Conservation (phyloP, 2,113 vertebrate genomes). For the Mesocricetus auratus region DNA sequence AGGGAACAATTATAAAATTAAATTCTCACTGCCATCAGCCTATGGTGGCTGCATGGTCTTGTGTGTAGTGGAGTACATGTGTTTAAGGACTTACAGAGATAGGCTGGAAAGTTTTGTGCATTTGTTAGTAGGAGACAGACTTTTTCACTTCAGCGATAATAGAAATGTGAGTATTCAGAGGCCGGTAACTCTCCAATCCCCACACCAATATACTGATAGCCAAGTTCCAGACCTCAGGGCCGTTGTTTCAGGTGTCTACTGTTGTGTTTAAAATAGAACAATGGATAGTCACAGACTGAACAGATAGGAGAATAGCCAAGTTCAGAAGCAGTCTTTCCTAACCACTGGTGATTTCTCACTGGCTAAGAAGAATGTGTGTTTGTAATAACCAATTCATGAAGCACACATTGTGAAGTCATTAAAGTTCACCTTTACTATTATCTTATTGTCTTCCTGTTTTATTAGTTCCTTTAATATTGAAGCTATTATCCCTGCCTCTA, state of each 20-base stretch:
- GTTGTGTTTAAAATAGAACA: background rate
- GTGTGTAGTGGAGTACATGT: background rate
- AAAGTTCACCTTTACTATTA: conserved; percentile 27
- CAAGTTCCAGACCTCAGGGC: background rate
- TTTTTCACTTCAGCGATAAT: conserved; percentile 23
- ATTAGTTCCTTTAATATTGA: conserved; percentile 26
- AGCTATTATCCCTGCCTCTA: background rate
- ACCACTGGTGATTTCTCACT: conserved; percentile 23
- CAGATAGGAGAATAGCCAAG: background rate
- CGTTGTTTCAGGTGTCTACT: background rate
- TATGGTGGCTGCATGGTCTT: background rate
- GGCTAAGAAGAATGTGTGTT: background rate
- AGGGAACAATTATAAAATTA: conserved; percentile 3
- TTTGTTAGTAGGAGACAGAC: background rate
- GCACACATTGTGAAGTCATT: background rate
- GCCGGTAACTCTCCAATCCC: background rate
- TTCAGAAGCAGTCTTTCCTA: background rate
- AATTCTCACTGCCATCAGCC: background rate
- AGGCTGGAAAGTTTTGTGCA: background rate
- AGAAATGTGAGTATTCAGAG: background rate
- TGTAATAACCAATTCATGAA: conserved; percentile 32
- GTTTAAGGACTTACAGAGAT: background rate
- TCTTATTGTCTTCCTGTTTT: background rate
- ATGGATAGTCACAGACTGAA: background rate
- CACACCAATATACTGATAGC: background rate